phyloP scores from a whole-genome alignment of 2,888 invertebrate genomes.

The Chrysotoxum bicinctum region DNA sequence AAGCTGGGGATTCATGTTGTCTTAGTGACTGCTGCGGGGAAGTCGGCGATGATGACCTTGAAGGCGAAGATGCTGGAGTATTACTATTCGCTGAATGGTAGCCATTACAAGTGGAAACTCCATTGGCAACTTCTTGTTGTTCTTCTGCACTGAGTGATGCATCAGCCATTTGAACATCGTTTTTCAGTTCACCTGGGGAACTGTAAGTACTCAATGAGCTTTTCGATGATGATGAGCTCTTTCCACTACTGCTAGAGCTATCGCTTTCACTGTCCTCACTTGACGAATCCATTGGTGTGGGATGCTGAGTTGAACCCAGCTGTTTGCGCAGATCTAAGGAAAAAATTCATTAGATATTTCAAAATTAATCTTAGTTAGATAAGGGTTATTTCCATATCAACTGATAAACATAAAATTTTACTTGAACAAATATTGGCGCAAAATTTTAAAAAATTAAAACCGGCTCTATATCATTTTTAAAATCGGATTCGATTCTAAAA shows the following conservation, averaged over 20 bases:
- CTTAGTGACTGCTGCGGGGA: constrained; percentile 20
- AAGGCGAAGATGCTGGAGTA: constrained; percentile 49
- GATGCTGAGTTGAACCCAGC: constrained; percentile 67
- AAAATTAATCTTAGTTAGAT: no score
- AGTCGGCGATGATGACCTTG: constrained; percentile 30
- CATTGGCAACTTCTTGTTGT: constrained; percentile 39
- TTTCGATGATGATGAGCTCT: constrained; percentile 79
- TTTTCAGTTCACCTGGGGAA: constrained; percentile 49
- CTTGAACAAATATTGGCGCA: no score
- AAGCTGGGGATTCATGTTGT: background rate
- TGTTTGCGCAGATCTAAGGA: constrained; percentile 78
- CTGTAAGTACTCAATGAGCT: constrained; percentile 75
- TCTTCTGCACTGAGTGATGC: constrained; percentile 45
- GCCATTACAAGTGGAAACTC: constrained; percentile 48
- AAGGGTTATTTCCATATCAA: no score
- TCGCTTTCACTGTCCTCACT: constrained; percentile 84
- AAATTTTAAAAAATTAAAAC: no score
- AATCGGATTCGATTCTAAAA: no score
- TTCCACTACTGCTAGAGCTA: constrained; percentile 83
- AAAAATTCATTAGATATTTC: background rate
- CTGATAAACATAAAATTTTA: no score
- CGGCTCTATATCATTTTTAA: no score
- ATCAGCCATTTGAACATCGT: constrained; percentile 42
- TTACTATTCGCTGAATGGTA: constrained; percentile 56
- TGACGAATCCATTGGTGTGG: constrained; percentile 79